Evolutionary conservation across 2,797 vertebrate species (phyloP), one percentile per base, ranked within the genome.

Genomic region (Spondyliosoma cantharus): DNA sequence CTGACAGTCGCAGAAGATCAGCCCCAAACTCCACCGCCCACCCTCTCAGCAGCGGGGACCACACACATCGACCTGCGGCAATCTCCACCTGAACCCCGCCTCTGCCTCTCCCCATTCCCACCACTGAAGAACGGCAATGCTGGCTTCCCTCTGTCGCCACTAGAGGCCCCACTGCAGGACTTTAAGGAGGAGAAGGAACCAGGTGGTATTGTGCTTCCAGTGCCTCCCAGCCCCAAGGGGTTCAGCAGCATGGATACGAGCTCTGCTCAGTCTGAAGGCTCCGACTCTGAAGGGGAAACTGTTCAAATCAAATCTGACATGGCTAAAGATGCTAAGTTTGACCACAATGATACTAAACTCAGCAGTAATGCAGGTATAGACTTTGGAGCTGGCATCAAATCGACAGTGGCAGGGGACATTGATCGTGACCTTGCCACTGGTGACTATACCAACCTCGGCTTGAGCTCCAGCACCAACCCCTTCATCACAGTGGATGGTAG

Each of bases 1-100:
- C 90, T 97, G 88, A 97, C 97, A 0, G 96, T 97, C 53, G 89
- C 96, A 0, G 96, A 97, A 24, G 96, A 97, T 72, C 97, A 96
- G 88, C 89, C 93, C 8, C 84, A 87, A 0, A 90, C 88, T 14
- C 95, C 95, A 7, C 85, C 92, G 1, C 90, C 94, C 2, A 90
- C 86, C 0, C 88, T 95, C 2, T 92, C 92, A 0, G 90, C 92
- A 12, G 89, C 94, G 0, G 93, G 94, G 2, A 49, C 87, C 69
- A 90, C 92, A 2, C 91, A 87, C 5, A 70, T 32, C 0, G 93
- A 95, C 90, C 82, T 95, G n/a, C 87, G 90, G 2, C 90, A 88
- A 58, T 65, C 84, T 20, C 75, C 81, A 0, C 71, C 66, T 7
- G 91, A 93, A 46, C 85, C 87, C 24, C 69, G 24, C 50, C 86